Base-by-base conservation (phyloP, 2,797 vertebrate genomes). In the Aythya fuligula region DNA sequence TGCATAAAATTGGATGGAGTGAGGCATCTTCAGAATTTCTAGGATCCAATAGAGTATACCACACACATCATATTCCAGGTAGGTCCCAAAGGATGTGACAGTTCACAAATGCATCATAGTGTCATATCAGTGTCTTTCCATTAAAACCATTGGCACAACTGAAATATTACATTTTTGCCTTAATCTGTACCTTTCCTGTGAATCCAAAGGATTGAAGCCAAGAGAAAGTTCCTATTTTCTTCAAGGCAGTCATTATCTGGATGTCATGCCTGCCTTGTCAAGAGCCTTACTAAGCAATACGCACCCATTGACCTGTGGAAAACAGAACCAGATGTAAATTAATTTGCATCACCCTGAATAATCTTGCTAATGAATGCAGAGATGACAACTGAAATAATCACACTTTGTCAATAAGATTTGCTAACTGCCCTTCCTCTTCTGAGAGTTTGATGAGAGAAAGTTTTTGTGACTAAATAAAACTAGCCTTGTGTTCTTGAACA, bases 301-400 rank as follows among this genome's bases (percentile, higher is more conserved):
- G 21, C 64, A 93, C 67, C 12, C 76, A 83, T 36, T 27, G 51
- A 94, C 56, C 93, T 91, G 77, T 70, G n/a, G 73, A 85, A 95
- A 92, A n/a, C 74, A 95, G 77, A 93, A 87, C 30, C 30, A 83
- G 27, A 32, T 57, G n/a, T 87, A 64, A 93, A 90, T 1, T 49
- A 49, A 25, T 49, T 49, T 25, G 58, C 34, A 73, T 3, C 12
- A 15, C 11, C 10, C 24, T 53, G 43, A 88, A 41, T 75, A 79
- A 73, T 84, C 82, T 95, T 78, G 71, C 64, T 86, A 84, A 73
- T 27, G 71, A 87, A 73, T 39, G 18, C 25, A 60, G 30, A 70
- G 73, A 25, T 73, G 67, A 54, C 16, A 58, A 69, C 72, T 91
- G 22, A 41, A 71, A 71, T 18, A 49, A 88, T 43, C 30, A 20